Evolutionary conservation across 2,888 invertebrate species (phyloP).

Genomic region (Alloplasta piceator): DNA sequence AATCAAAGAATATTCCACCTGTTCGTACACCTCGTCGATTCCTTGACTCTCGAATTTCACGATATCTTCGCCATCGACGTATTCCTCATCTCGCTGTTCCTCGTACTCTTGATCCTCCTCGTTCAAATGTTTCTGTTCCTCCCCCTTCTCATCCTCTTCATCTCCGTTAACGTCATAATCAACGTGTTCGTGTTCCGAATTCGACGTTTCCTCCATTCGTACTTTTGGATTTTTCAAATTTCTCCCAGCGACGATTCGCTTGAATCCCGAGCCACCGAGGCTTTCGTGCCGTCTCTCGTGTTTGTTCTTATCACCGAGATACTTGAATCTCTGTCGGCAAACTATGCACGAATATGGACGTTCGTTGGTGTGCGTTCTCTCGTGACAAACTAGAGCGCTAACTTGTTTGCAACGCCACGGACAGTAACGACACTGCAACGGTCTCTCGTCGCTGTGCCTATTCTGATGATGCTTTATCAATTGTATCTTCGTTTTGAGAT

Average conservation of each 20-base stretch:
- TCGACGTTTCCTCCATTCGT: constrained; percentile 70
- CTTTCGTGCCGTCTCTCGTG: constrained; percentile 81
- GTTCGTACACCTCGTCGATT: constrained; percentile 60
- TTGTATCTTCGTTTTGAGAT: constrained; percentile 81
- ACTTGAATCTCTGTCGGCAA: constrained; percentile 81
- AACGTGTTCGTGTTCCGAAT: constrained; percentile 75
- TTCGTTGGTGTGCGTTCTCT: constrained; percentile 82
- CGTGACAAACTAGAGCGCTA: constrained; percentile 82
- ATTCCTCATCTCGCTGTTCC: constrained; percentile 65
- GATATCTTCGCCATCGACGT: constrained; percentile 64
- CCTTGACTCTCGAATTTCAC: constrained; percentile 59
- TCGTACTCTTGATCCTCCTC: constrained; percentile 73
- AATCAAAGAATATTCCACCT: constrained; percentile 61
- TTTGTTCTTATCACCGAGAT: constrained; percentile 82
- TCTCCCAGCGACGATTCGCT: constrained; percentile 79
- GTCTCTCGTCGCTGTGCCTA: constrained; percentile 81
- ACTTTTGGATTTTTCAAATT: constrained; percentile 72
- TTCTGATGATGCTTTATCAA: constrained; percentile 82
- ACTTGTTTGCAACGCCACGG: constrained; percentile 82
- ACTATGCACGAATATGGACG: constrained; percentile 81
- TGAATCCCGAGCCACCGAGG: constrained; percentile 81
- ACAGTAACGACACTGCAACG: constrained; percentile 80
- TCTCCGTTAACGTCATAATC: constrained; percentile 68
- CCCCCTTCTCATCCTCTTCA: constrained; percentile 59
- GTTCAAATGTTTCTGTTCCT: constrained; percentile 62